A percentile compares a stretch with the other conserved stretches of the same genome.
Evolutionary conservation across 2,113 vertebrate species (phyloP).

Genomic region (Falcunculus frontatus): DNA sequence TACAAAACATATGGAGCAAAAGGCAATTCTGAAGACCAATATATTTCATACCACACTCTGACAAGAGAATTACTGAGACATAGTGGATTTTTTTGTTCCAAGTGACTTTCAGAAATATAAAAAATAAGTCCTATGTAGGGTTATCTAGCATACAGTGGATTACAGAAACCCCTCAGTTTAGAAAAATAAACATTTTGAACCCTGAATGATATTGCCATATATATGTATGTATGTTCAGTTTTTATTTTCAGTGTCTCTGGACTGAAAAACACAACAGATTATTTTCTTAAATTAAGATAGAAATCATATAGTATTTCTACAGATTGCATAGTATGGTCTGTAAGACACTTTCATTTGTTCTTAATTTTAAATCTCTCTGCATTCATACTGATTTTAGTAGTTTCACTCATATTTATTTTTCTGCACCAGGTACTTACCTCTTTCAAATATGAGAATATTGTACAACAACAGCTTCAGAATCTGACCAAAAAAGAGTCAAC

Average conservation of each 20-base stretch:
- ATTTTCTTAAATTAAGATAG: neutral
- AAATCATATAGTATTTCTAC: neutral
- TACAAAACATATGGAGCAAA: conserved; percentile 25
- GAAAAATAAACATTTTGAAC: neutral
- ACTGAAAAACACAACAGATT: neutral
- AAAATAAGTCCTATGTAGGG: neutral
- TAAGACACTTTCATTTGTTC: neutral
- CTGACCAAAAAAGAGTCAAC: neutral
- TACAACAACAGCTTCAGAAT: neutral
- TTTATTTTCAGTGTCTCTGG: neutral
- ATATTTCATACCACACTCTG: neutral
- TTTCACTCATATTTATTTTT: neutral
- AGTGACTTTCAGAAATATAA: neutral
- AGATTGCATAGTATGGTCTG: neutral
- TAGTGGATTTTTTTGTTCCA: conserved; percentile 13
- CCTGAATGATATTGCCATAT: neutral
- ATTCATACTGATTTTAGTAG: neutral
- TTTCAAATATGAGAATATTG: neutral
- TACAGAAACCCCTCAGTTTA: neutral
- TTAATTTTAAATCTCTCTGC: neutral
- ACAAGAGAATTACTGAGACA: conserved; percentile 4
- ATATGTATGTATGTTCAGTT: neutral
- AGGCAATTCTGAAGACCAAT: neutral
- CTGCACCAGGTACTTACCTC: neutral
- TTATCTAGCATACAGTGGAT: neutral